Conservation (phyloP, 2,888 invertebrate species). For the Bellardia bayeri region DNA sequence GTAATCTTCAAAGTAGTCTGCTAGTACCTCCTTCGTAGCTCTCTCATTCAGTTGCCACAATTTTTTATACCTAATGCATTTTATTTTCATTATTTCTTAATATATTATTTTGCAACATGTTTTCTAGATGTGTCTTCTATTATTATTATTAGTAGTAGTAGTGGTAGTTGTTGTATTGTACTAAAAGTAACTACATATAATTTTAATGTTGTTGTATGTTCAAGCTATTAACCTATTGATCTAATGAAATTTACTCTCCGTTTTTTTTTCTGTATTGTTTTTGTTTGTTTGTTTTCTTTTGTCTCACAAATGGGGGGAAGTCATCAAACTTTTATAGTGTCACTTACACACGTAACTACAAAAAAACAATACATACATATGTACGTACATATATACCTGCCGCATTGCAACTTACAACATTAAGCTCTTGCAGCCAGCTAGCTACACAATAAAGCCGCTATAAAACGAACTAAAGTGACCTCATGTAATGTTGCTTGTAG, state of each 20-base stretch:
- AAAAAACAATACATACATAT: background rate
- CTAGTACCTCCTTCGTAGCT: background rate
- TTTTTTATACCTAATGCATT: constrained; percentile 12
- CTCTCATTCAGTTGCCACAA: constrained; percentile 1
- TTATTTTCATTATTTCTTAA: constrained; percentile 11
- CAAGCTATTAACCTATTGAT: constrained; percentile 73
- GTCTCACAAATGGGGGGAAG: constrained; percentile 27
- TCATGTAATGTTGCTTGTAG: constrained; percentile 53
- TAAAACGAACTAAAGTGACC: constrained; percentile 58
- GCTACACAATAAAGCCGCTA: background rate
- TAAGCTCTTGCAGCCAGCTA: background rate
- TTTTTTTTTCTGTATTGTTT: constrained; percentile 26
- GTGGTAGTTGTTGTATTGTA: constrained; percentile 30
- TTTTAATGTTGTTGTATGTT: constrained; percentile 69
- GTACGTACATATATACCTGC: background rate
- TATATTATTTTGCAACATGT: constrained; percentile 36
- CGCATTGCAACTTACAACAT: constrained; percentile 12
- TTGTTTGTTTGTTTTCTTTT: constrained; percentile 1
- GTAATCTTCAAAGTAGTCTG: background rate
- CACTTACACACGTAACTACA: constrained; percentile 27
- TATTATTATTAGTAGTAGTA: constrained; percentile 28
- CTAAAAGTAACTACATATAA: constrained; percentile 50
- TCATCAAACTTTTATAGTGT: constrained; percentile 65
- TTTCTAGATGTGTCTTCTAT: constrained; percentile 63
- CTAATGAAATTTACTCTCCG: constrained; percentile 71